Conservation (phyloP, 2,797 vertebrate genomes). For the Poeciliopsis presidionis region DNA sequence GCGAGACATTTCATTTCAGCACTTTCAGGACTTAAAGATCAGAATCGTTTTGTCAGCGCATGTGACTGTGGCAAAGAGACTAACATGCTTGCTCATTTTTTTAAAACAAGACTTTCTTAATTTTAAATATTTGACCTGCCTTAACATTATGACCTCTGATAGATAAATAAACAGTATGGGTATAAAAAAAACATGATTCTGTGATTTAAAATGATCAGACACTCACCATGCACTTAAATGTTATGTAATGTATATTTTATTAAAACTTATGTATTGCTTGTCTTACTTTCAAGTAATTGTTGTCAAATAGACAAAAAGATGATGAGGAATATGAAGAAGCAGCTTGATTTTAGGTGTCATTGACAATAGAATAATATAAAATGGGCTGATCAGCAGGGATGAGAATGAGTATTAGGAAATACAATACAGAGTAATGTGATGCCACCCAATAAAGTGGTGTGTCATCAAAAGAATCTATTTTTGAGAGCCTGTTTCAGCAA, state of each 20-base stretch:
- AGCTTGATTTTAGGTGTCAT: not conserved
- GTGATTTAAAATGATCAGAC: not conserved
- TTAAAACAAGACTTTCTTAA: not conserved
- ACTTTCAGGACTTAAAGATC: constrained; percentile 46
- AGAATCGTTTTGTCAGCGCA: constrained; percentile 12
- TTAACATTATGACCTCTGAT: not conserved
- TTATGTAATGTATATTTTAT: not conserved
- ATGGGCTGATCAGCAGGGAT: not conserved
- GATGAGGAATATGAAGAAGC: not conserved
- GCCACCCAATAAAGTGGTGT: not conserved
- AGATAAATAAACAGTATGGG: not conserved
- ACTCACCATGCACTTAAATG: not conserved
- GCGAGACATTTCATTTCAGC: constrained; percentile 30
- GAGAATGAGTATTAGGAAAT: not conserved
- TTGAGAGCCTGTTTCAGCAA: not conserved
- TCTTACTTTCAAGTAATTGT: not conserved
- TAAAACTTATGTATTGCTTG: not conserved
- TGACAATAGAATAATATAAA: not conserved
- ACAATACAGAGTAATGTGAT: constrained; percentile 4
- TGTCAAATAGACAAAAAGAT: not conserved
- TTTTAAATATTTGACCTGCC: not conserved
- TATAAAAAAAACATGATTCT: not conserved
- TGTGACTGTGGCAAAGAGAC: constrained; percentile 26
- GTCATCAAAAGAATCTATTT: not conserved
- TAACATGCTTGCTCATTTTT: constrained; percentile 16